Conservation (phyloP, 2,113 vertebrate species). For the Scomber colias region DNA sequence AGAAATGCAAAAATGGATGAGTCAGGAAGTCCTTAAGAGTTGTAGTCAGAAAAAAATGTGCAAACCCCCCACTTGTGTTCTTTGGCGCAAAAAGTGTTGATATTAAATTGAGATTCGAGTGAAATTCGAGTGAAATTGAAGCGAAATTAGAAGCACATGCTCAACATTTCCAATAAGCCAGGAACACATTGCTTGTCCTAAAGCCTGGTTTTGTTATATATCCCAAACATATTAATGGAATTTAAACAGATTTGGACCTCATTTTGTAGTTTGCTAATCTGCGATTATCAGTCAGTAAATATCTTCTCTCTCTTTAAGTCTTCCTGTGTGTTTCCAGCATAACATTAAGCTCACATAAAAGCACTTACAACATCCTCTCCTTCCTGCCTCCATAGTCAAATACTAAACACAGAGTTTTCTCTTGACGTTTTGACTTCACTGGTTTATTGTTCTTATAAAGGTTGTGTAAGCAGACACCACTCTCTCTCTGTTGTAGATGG, state of each 20-base stretch:
- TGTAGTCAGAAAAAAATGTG: not conserved
- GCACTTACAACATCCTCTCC: not conserved
- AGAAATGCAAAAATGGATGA: too few relatives aligned
- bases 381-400: not conserved
- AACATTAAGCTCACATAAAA: not conserved
- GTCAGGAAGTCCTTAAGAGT: too few relatives aligned
- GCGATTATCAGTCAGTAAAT: not conserved
- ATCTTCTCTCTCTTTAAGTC: not conserved
- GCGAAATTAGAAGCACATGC: slow-evolving; percentile 6
- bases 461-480: slow-evolving; percentile 33
- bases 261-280: not conserved
- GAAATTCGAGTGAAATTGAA: too few relatives aligned
- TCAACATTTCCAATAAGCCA: not conserved
- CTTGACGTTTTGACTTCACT: not conserved
- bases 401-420: not conserved
- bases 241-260: not conserved
- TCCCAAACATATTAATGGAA: not conserved
- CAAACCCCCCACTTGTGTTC: not conserved
- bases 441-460: slow-evolving; percentile 34
- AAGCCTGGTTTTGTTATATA: not conserved
- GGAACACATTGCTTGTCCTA: not conserved
- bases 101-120: not conserved
- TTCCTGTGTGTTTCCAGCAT: not conserved
- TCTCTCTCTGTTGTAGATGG: not conserved
- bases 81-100: not conserved